Base-by-base conservation (phyloP, 2,888 invertebrate genomes). In the Eucera pruinosa region DNA sequence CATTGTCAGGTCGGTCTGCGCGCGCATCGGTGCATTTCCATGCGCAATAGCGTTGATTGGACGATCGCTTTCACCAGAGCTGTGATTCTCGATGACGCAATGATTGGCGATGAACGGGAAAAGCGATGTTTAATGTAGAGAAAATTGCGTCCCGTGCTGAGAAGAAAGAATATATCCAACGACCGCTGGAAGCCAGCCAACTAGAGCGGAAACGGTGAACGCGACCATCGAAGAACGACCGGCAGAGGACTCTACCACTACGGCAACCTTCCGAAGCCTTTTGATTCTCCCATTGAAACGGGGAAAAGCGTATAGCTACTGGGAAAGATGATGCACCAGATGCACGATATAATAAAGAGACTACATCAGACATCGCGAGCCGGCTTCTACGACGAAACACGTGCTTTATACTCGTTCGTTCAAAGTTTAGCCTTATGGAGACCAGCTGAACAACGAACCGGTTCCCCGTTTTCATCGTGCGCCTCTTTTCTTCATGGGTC, bases 361-460 rank as follows among this genome's bases (percentile, higher is more conserved):
- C 48, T 36, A 15, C 41, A 3, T 18, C 2, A 2, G 6, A 6
- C 6, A 45, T 45, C 18, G 48, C 3, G 39, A 27, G 41, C 15
- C 54, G 43, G 55, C 67, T 54, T 55, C 69, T 64, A 43, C 71
- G 33, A 50, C 36, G 41, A 54, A 79, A 84, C 83, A 80, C 77
- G 81, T 71, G 83, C 9, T 36, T n/a, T n/a, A n/a, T n/a, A 13
- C 70, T 73, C 68, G 69, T 13, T 39, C 47, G 61, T 11, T 41
- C 50, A 7, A 39, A 70, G 62, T 84, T 80, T 78, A 73, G 76
- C 75, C 78, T 72, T 55, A 41, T 57, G 52, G 60, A 71, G 74
- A 78, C 73, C 74, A 78, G 66, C 69, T 68, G 79, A 76, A 83
- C 61, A 18, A 41, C 71, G 79, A 83, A 84, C 82, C 84, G 84